Percentiles rank a stretch among this genome's conserved stretches.
phyloP scores from a whole-genome alignment of 2,888 invertebrate genomes.

The Drosophila subsilvestris region DNA sequence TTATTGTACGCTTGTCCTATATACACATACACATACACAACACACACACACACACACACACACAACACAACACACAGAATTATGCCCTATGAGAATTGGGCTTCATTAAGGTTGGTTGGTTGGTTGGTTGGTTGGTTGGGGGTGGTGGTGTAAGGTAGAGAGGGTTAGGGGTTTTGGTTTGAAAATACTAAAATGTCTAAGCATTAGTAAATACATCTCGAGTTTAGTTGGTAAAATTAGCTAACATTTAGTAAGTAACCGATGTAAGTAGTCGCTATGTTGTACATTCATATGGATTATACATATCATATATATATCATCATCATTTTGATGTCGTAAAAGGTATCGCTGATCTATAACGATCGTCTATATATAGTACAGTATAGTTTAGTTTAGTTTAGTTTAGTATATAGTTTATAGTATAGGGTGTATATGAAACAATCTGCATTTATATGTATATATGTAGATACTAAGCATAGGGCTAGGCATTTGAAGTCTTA shows the following conservation, averaged over 20 bases:
- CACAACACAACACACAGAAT: slow-evolving; percentile 6
- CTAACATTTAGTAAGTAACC: slow-evolving; percentile 55
- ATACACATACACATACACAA: slow-evolving; percentile 2
- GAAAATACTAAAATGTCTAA: slow-evolving; percentile 63
- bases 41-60: background rate
- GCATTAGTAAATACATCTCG: slow-evolving; percentile 70
- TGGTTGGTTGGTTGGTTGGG: background rate
- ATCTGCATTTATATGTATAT: slow-evolving; percentile 24
- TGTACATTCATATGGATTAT: slow-evolving; percentile 48
- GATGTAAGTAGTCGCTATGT: slow-evolving; percentile 26
- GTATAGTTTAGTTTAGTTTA: too few relatives aligned
- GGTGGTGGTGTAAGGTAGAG: too few relatives aligned
- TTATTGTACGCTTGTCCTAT: slow-evolving; percentile 78
- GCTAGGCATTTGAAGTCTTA: slow-evolving; percentile 66
- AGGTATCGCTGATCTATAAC: slow-evolving; percentile 45
- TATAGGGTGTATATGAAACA: slow-evolving; percentile 44
- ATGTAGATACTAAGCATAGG: slow-evolving; percentile 45
- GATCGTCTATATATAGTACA: slow-evolving; percentile 23
- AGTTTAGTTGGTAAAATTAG: slow-evolving; percentile 56
- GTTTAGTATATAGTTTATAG: slow-evolving; percentile 13
- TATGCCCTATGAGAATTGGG: slow-evolving; percentile 45
- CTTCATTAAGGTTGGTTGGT: slow-evolving; percentile 20
- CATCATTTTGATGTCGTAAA: background rate
- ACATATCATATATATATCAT: slow-evolving; percentile 22
- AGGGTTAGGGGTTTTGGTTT: slow-evolving; percentile 9